Evolutionary conservation across 2,113 vertebrate genomes (phyloP), one percentile per base, ranked within the genome.

Genomic region (Oryzias melastigma): DNA sequence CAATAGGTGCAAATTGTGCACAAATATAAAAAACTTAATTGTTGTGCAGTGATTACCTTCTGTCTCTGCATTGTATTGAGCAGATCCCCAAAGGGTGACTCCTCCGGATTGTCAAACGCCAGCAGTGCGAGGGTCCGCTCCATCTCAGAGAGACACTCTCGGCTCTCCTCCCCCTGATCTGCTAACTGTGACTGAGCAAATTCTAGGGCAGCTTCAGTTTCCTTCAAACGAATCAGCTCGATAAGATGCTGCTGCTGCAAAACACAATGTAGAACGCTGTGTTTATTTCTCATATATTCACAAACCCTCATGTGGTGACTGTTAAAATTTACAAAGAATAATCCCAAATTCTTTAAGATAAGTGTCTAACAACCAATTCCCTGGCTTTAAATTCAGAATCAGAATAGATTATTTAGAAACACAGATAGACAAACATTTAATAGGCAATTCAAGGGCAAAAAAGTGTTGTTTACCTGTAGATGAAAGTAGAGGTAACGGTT

Each of bases 401-500:
- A 35, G 10, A 35, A 35, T 12, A 35, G 8, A 12, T 35, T 12
- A 35, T 12, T 12, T 35, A 12, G 10, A 35, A 35, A 35, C 5
- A 35, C 1, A 8, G 35, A 35, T 12, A 12, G 2, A 35, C 35
- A 12, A 2, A 35, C 35, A 35, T 35, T 12, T 35, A 35, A 35
- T 35, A 3, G 8, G 17, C 10, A 55, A 14, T 43, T 19, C 4
- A n/a, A 45, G n/a, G 12, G 15, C 13, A 18, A 24, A 42, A 16
- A 4, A 7, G 2, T 20, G 15, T 24, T n/a, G 1, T 56, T 78
- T 83, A 98, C 96, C 93, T 98, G 97, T 45, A 98, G 87, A 75
- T 98, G 96, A 54, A 98, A 99, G 85, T 98, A 98, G n/a, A 99
- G 95, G 49, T 98, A 98, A 57, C 96, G 95, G 82, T 98, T 98